These are phyloP conservation scores for Pitta sordida DNA, from an alignment of 2,113 vertebrate species.

Conservation along the genomic window DNA sequence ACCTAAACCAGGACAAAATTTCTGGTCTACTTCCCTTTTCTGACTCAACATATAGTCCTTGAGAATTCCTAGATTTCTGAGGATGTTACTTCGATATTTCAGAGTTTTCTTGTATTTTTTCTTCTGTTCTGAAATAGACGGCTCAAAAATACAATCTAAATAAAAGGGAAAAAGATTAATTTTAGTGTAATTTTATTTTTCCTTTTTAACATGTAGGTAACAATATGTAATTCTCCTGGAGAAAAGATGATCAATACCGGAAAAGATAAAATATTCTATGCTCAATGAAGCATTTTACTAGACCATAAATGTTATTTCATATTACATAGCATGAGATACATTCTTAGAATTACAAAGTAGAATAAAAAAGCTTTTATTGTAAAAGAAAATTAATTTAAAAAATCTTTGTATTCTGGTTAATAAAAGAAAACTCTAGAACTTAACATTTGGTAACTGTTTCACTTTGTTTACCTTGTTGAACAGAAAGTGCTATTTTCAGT, in stretches of 20 bases:
- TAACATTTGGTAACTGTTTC: neutral
- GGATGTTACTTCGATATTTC: neutral
- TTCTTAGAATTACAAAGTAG: neutral
- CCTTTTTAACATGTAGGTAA: neutral
- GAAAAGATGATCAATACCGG: neutral
- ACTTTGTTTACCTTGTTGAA: neutral
- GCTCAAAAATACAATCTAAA: neutral
- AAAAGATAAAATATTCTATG: neutral
- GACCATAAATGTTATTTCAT: neutral
- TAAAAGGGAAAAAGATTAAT: neutral
- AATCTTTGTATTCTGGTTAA: neutral
- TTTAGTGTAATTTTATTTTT: neutral
- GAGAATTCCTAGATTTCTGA: neutral
- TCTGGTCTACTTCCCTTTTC: neutral
- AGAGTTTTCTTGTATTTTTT: neutral
- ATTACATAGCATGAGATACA: neutral
- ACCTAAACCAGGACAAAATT: too few relatives aligned
- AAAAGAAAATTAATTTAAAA: neutral
- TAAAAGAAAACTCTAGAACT: neutral
- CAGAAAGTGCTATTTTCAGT: slow-evolving; percentile 6
- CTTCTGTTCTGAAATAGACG: neutral
- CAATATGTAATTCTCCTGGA: neutral
- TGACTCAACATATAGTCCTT: neutral
- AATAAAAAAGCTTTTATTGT: neutral
- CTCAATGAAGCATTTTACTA: neutral